Base-by-base conservation (phyloP, 2,888 invertebrate species). In the Listrodromus nycthemerus region DNA sequence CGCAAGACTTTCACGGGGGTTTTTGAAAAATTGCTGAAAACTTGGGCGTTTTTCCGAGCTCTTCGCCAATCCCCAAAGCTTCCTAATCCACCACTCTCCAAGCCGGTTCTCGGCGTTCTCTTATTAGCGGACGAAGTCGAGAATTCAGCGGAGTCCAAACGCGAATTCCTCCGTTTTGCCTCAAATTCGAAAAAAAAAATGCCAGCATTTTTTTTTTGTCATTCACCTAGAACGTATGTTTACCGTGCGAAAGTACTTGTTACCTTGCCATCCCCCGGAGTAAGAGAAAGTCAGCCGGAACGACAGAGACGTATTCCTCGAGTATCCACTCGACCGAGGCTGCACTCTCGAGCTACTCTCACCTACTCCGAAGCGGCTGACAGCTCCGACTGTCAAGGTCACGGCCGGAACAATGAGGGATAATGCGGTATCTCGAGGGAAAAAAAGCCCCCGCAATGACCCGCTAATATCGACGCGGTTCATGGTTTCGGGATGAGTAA, bases 391-490 rank as follows among this genome's bases (percentile, higher is more conserved):
- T 33, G 27, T 27, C 61, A 61, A 61, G 61, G 27, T 61, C 61
- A 61, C 0, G 61, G 30, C 30, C 61, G 27, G n/a, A 61, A 61
- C 27, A 27, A 61, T 33, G 27, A 61, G 30, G 70, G 70, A 19
- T 70, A 21, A 50, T 70, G 30, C 55, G 55, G 55, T 55, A 24
- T 55, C 55, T 55, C 55, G 21, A 55, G 24, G 24, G 24, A 24
- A 55, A 55, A 24, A 55, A 24, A 3, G 13, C 8, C 21, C 8
- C 21, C 1, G 24, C 21, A 55, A 55, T 4, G 55, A 55, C 21
- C 21, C 55, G 24, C 55, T 13, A 55, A 55, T 55, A 55, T 55
- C 55, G 55, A 5, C 55, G 21, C 24, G 55, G 5, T 55, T 24
- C 24, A 24, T 24, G 55, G 52, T 52, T 21, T 52, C 41, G 41